Evolutionary conservation across 2,888 invertebrate species (phyloP).

Genomic region (Lasioglossum morio): DNA sequence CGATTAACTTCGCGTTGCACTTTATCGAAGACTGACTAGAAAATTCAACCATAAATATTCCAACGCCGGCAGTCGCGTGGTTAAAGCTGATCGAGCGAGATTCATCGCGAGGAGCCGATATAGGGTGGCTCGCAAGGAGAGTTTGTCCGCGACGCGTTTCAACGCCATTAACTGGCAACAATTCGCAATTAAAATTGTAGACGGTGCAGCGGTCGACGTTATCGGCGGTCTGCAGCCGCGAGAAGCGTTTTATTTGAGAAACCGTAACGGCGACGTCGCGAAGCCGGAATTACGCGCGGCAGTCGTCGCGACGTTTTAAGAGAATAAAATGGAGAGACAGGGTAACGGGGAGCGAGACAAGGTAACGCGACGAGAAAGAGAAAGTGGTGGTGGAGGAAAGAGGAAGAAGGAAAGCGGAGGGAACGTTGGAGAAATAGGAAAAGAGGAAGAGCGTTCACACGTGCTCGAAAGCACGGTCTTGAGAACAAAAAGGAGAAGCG

Average conservation of each 20-base stretch:
- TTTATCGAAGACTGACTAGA: too few species aligned
- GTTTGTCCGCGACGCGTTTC: neutral
- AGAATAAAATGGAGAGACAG: conserved; percentile 47
- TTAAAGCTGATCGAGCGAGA: neutral
- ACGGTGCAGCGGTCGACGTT: conserved; percentile 12
- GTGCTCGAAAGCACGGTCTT: conserved; percentile 56
- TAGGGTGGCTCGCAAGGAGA: neutral
- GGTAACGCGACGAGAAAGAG: neutral
- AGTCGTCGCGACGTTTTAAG: conserved; percentile 54
- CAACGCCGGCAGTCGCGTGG: neutral
- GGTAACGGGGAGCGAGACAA: conserved; percentile 18
- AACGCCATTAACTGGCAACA: conserved; percentile 33
- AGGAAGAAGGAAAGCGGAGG: neutral
- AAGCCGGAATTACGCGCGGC: conserved; percentile 46
- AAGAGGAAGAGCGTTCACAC: conserved; percentile 53
- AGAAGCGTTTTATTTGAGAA: conserved; percentile 44
- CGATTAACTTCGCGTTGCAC: too few species aligned
- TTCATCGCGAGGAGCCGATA: neutral
- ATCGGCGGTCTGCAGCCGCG: conserved; percentile 47
- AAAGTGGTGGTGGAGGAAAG: neutral
- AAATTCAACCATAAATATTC: neutral
- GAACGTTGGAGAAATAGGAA: neutral
- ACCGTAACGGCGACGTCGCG: conserved; percentile 30
- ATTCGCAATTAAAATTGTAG: conserved; percentile 46
- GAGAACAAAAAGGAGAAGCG: conserved; percentile 47